Percentiles rank a stretch among this genome's conserved stretches.
Evolutionary conservation across 2,113 vertebrate genomes (phyloP).

Genomic region (Scolopax mira): DNA sequence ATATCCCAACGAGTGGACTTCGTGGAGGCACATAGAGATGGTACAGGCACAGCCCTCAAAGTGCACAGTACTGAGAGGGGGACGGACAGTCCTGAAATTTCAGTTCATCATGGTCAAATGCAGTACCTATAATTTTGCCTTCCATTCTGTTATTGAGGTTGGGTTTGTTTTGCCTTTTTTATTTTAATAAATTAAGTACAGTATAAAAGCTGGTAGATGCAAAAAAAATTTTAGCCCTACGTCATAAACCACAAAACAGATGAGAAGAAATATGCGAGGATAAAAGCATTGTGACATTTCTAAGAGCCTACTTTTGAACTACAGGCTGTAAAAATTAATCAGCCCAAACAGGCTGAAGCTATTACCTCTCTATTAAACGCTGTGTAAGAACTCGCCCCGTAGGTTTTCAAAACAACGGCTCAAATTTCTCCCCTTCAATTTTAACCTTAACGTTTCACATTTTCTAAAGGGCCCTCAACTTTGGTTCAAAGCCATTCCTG

Average conservation of each 20-base stretch:
- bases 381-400: neutral
- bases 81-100: neutral
- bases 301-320: slow-evolving; percentile 9
- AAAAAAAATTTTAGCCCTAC: neutral
- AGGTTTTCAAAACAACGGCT: slow-evolving; percentile 25
- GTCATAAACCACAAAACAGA: neutral
- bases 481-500: neutral
- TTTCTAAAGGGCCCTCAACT: neutral
- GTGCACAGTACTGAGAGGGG: too few species aligned
- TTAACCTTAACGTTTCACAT: neutral
- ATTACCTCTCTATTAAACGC: slow-evolving; percentile 26
- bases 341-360: neutral
- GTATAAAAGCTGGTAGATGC: neutral
- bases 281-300: slow-evolving; percentile 16
- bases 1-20: fast-evolving
- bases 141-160: neutral
- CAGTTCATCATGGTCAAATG: neutral
- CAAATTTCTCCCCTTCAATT: neutral
- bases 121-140: neutral
- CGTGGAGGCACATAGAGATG: fast-evolving
- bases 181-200: neutral
- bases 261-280: neutral
- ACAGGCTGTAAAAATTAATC: neutral
- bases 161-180: neutral
- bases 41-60: neutral